Percentiles rank a stretch among this genome's conserved stretches.
Evolutionary conservation across 2,888 invertebrate genomes (phyloP).

Genomic region (Nemapogon koenigi): DNA sequence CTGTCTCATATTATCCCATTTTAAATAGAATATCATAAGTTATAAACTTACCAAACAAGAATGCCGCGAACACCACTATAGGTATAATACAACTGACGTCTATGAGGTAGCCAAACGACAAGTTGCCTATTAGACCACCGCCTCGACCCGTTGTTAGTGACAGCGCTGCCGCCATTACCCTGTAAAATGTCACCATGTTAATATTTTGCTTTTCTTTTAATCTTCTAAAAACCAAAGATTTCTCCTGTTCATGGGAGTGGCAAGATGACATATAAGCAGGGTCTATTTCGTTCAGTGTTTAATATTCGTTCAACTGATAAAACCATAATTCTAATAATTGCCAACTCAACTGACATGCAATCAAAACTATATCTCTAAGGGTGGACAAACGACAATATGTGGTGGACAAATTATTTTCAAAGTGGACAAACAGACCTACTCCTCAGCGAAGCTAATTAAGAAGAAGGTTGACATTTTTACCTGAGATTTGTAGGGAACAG

Average conservation of each 20-base stretch:
- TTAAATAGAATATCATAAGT: no score
- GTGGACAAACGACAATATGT: no score
- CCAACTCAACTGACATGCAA: neutral
- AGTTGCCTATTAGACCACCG: constrained; percentile 77
- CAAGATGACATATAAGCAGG: no score
- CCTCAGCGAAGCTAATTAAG: neutral
- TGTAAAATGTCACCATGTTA: no score
- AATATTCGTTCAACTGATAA: neutral
- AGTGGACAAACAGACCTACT: no score
- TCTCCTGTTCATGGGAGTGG: no score
- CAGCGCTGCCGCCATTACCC: constrained; percentile 84
- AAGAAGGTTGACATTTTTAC: constrained; percentile 39
- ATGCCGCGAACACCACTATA: constrained; percentile 73
- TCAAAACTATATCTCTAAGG: no score
- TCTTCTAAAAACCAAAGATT: no score
- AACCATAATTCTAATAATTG: neutral
- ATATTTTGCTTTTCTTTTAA: no score
- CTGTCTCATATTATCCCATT: no score
- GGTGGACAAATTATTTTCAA: no score
- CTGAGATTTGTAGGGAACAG: constrained; percentile 84
- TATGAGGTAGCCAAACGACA: constrained; percentile 79
- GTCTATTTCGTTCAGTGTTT: neutral
- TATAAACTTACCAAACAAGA: constrained; percentile 74
- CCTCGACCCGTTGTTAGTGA: constrained; percentile 80
- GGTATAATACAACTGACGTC: constrained; percentile 81